Base-by-base conservation (phyloP, 1,140 invertebrate genomes). In the Bursaphelenchus mucronatus region DNA sequence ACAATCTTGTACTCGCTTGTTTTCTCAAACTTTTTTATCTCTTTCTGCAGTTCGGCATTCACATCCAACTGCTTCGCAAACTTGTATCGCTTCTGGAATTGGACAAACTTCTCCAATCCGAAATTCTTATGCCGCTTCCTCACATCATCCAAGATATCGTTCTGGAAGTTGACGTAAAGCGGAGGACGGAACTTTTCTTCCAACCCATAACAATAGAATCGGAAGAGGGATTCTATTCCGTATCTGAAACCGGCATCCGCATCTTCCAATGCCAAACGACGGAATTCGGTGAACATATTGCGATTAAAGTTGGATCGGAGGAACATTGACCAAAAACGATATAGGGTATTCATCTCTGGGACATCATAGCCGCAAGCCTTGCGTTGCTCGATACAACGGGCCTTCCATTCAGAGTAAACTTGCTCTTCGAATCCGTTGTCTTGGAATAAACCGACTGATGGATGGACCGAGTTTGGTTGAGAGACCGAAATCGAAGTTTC, bases 321-420 rank as follows among this genome's bases (percentile, higher is more conserved):
- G 85, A 98, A 99, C 87, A 97, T 97, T 21, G 94, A 97, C 95
- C 95, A 99, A 85, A 99, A 99, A 64, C 95, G 86, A 85, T 93
- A 96, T 1, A 96, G 85, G 0, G 93, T 96, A 82, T 96, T 95
- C 93, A 96, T 96, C 82, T 95, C 92, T 11, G 91, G 92, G 73
- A 91, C 89, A 0, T 94, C 94, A 76, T 89, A 89, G 54, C 94
- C 94, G 51, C 92, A 85, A 81, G 89, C 88, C 82, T 91, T 91
- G 62, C 94, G 88, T 80, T 85, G 84, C 81, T 80, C 68, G 70
- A 82, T 43, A 49, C 71, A 81, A 8, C 67, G 40, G 13, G 64
- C 40, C 44, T 64, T 61, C 73, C 76, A 79, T 11, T 67, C 66
- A 13, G 74, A 69, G 54, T 77, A 81, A 15, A 74, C 66, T 83